These are phyloP conservation scores for Choristoneura rosaceana DNA, from an alignment of 2,888 invertebrate genomes.

Conservation along the genomic window DNA sequence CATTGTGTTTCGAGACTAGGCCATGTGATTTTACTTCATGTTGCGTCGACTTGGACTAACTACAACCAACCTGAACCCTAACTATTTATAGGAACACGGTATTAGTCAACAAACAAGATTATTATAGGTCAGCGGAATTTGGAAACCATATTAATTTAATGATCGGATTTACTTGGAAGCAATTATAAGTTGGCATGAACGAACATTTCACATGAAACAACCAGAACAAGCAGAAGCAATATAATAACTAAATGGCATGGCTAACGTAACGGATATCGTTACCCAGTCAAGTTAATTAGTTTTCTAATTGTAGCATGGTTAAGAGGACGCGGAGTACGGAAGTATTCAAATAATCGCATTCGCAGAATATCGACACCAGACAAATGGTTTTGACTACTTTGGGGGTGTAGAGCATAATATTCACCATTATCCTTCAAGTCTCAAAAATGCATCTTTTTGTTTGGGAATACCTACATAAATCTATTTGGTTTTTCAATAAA, in stretches of 20 bases:
- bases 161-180: constrained; percentile 13
- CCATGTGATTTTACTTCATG: constrained; percentile 22
- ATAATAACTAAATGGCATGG: constrained; percentile 9
- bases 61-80: constrained; percentile 8
- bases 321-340: neutral
- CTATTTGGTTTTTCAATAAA: too few relatives aligned
- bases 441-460: too few relatives aligned
- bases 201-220: constrained; percentile 7
- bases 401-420: too few relatives aligned
- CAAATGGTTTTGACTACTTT: neutral
- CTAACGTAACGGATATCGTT: constrained; percentile 3
- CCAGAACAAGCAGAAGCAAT: constrained; percentile 10
- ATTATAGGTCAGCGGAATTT: constrained; percentile 21
- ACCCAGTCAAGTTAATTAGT: constrained; percentile 1
- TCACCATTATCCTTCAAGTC: too few relatives aligned
- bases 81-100: constrained; percentile 9
- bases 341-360: neutral
- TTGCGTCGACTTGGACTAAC: constrained; percentile 7
- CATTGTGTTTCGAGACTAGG: constrained; percentile 35
- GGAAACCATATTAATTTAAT: constrained; percentile 20
- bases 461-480: too few relatives aligned
- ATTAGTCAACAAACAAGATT: constrained; percentile 20
- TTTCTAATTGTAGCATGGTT: constrained; percentile 1
- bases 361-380: neutral
- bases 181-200: constrained; percentile 2